Evolutionary conservation across 2,113 vertebrate species (phyloP).

Genomic region (Neolamprologus sp.): DNA sequence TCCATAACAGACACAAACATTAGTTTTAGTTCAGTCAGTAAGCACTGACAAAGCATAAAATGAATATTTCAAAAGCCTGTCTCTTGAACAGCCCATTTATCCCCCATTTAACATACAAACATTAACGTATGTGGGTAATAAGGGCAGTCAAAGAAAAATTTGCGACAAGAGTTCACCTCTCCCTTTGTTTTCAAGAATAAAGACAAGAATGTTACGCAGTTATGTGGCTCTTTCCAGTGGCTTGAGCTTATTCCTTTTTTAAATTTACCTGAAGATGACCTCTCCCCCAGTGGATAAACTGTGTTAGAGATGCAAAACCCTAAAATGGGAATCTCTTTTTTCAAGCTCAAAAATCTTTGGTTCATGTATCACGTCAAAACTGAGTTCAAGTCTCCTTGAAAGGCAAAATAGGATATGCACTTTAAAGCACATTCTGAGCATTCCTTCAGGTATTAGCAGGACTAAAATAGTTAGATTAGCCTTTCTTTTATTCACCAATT

Average conservation of each 20-base stretch:
- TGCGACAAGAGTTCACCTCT: background rate
- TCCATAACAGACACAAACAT: background rate
- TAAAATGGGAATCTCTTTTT: background rate
- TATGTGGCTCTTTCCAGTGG: background rate
- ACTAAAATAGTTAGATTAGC: slow-evolving; percentile 9
- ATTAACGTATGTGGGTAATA: background rate
- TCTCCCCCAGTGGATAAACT: background rate
- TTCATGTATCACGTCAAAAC: background rate
- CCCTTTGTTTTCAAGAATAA: background rate
- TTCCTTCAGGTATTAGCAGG: slow-evolving; percentile 19
- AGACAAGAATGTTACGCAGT: background rate
- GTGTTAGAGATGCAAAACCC: background rate
- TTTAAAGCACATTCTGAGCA: slow-evolving; percentile 19
- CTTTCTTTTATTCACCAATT: background rate
- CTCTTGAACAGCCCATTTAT: background rate
- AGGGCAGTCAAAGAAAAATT: background rate
- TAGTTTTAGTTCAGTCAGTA: background rate
- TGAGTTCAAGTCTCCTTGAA: slow-evolving; percentile 16
- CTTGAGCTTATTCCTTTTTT: background rate
- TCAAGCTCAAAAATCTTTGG: background rate
- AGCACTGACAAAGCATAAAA: background rate
- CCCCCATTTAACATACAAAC: background rate
- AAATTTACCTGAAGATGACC: background rate
- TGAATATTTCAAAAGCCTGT: background rate
- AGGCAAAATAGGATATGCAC: background rate